A percentile compares a stretch with the other conserved stretches of the same genome.
These are phyloP conservation scores for Pterophyllum scalare DNA, from an alignment of 2,113 vertebrate genomes.

Conservation along the genomic window DNA sequence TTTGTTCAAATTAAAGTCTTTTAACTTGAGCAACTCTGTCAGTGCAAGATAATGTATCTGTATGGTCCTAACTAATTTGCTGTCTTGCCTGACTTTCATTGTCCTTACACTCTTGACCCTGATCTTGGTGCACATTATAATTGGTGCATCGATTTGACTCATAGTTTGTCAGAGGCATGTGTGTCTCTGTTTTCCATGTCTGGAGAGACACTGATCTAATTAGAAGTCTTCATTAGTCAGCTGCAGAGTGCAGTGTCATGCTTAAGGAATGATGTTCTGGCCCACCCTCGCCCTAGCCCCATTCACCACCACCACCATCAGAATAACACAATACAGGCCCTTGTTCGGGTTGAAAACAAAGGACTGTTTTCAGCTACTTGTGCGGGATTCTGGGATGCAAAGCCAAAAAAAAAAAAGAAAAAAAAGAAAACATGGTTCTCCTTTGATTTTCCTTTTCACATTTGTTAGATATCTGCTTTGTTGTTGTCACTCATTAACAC, in stretches of 20 bases:
- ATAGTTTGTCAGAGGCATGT: conserved; percentile 56
- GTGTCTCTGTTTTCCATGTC: conserved; percentile 66
- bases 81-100: conserved; percentile 58
- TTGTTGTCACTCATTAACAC: not conserved
- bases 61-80: conserved; percentile 36
- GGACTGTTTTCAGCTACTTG: conserved; percentile 49
- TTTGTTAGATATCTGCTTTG: not conserved
- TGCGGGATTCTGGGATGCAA: conserved; percentile 8
- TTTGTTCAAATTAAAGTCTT: not conserved
- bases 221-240: conserved; percentile 77
- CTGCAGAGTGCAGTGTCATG: conserved; percentile 71
- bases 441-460: not conserved
- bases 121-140: conserved; percentile 54
- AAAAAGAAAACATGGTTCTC: too few species aligned
- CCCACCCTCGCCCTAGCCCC: not conserved
- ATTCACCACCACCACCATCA: not conserved
- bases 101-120: conserved; percentile 67
- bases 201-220: conserved; percentile 74
- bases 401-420: not conserved
- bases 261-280: conserved; percentile 68
- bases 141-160: conserved; percentile 68
- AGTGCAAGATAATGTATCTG: conserved; percentile 3
- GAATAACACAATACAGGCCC: conserved; percentile 57
- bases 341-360: conserved; percentile 67
- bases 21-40: not conserved